These are phyloP conservation scores for Lepidochrysops patricia DNA, from an alignment of 2,888 invertebrate species.

Conservation along the genomic window DNA sequence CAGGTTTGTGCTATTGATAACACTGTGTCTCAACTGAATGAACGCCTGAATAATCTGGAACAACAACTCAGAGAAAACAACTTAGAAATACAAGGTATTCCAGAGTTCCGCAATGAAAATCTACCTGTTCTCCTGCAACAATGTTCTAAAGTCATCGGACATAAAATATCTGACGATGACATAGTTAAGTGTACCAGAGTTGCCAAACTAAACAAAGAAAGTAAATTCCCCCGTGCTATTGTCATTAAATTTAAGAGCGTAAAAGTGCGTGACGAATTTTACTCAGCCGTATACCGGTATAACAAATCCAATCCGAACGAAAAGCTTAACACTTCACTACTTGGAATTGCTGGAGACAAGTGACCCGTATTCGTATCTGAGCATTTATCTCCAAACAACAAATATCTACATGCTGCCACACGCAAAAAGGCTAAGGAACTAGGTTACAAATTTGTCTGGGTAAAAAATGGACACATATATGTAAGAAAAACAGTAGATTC, in stretches of 20 bases:
- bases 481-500: conserved; percentile 17
- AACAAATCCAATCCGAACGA: conserved; percentile 3
- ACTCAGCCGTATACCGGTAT: conserved; percentile 6
- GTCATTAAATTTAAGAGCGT: neutral
- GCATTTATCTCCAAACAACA: neutral
- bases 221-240: neutral
- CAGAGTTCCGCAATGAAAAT: neutral
- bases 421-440: neutral
- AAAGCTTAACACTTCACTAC: neutral
- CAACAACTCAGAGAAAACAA: conserved; percentile 9
- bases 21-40: neutral
- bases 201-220: conserved; percentile 4
- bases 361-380: neutral
- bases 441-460: neutral
- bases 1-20: neutral
- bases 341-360: neutral
- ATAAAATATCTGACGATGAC: neutral
- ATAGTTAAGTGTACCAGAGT: neutral
- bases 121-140: neutral
- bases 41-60: conserved; percentile 4
- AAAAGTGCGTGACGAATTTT: neutral
- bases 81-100: neutral
- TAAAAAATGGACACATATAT: neutral
- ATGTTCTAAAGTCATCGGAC: neutral
- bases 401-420: neutral